Evolutionary conservation across 2,888 invertebrate genomes (phyloP), one percentile per base, ranked within the genome.

Genomic region (Ctena decussata): DNA sequence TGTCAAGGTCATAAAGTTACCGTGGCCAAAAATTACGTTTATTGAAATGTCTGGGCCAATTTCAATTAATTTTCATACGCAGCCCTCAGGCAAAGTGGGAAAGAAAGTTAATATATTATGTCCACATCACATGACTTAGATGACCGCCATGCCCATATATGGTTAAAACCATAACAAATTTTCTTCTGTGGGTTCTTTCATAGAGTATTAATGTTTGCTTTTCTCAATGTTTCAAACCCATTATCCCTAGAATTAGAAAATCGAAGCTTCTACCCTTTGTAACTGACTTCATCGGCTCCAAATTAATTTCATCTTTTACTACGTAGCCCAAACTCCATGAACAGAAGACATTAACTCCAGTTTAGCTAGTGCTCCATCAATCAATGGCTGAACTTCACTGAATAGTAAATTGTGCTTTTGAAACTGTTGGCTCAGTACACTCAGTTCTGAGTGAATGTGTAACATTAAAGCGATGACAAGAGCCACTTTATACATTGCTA

Each of bases 401-500:
- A 84, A 81, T 5, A 72, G 15, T 21, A 81, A 24, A 49, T 81
- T 81, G 49, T 77, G 60, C 24, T 74, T 81, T 41, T 84, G 81
- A 18, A 84, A 74, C 24, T 76, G 35, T 18, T 27, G 32, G 39
- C 84, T 77, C 21, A 80, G 35, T 21, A 46, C 30, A 44, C 46
- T 65, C 15, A 84, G 15, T 39, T 77, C 84, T 39, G 72, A 21
- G 44, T 81, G 84, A 24, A 81, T 57, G 71, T 84, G 80, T 21
- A 80, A 30, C 69, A 80, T 77, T 37, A 84, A 81, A 41, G 77
- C 81, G 39, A 65, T 60, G 0, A 84, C 41, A 24, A 81, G 41
- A 21, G 60, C 65, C 27, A 73, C 77, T 69, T 84, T 84, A 46
- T 84, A n/a, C n/a, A n/a, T n/a, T n/a, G n/a, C n/a, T n/a, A n/a